phyloP scores from a whole-genome alignment of 1,140 invertebrate genomes.

The Acromyrmex charruanus region DNA sequence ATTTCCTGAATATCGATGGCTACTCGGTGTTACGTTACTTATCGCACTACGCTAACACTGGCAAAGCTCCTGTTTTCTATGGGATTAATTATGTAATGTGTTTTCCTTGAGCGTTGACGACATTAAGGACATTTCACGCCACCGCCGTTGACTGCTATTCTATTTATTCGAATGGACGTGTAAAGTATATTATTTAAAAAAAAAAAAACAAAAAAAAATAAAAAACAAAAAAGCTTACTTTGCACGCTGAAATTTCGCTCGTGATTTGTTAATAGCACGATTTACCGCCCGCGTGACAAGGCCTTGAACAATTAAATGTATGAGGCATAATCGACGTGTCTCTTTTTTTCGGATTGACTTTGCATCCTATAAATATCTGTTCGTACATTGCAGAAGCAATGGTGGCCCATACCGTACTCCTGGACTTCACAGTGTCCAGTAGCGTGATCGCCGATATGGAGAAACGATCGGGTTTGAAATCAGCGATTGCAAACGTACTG shows the following conservation, averaged over 20 bases:
- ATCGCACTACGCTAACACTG: background rate
- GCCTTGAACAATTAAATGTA: background rate
- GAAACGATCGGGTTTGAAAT: conserved; percentile 89
- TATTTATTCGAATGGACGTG: background rate
- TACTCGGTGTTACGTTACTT: background rate
- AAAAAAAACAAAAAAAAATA: background rate
- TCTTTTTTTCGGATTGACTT: background rate
- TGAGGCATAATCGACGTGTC: background rate
- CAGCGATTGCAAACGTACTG: conserved; percentile 89
- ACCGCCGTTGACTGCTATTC: background rate
- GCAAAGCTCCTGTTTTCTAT: background rate
- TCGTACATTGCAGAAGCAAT: conserved; percentile 83
- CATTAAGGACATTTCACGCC: conserved; percentile 17
- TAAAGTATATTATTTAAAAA: background rate
- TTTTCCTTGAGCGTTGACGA: background rate
- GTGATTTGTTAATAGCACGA: background rate
- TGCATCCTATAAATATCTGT: background rate
- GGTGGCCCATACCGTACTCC: conserved; percentile 93
- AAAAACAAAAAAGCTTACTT: background rate
- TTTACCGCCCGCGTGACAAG: background rate
- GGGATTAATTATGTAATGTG: conserved; percentile 55
- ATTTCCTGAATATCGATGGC: background rate
- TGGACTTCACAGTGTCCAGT: conserved; percentile 93
- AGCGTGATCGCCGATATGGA: conserved; percentile 89
- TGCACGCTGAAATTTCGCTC: background rate